These are phyloP conservation scores for Menidia beryllina DNA, from an alignment of 2,113 vertebrate genomes.

Conservation along the genomic window DNA sequence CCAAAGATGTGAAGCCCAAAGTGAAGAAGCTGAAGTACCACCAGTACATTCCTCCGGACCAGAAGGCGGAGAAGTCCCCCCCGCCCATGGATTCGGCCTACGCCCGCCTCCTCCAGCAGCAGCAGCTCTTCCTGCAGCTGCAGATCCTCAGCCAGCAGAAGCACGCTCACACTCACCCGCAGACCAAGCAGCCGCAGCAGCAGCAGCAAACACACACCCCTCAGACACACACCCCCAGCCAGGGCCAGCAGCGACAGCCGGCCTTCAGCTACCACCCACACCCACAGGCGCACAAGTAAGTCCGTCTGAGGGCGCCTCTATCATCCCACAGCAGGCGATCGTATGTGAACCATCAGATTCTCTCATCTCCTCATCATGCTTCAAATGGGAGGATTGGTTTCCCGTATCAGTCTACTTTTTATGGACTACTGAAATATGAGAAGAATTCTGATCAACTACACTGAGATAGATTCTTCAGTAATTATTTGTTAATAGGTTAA, in stretches of 20 bases:
- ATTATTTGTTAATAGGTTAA: too few relatives aligned
- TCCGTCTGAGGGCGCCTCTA: too few relatives aligned
- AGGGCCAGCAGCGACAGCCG: slow-evolving; percentile 68
- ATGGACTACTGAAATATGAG: too few relatives aligned
- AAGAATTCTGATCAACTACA: too few relatives aligned
- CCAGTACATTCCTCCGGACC: slow-evolving; percentile 98
- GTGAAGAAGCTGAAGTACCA: slow-evolving; percentile 99
- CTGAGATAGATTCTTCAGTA: too few relatives aligned
- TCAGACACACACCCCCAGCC: slow-evolving; percentile 39
- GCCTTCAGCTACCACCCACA: slow-evolving; percentile 90
- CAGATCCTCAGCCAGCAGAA: slow-evolving; percentile 99
- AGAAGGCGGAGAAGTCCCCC: slow-evolving; percentile 96
- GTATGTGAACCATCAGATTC: too few relatives aligned
- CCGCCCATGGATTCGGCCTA: slow-evolving; percentile 98
- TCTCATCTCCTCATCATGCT: too few relatives aligned
- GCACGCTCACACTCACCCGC: slow-evolving; percentile 83
- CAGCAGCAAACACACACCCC: slow-evolving; percentile 57
- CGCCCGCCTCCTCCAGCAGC: slow-evolving; percentile 94
- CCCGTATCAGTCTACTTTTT: too few relatives aligned
- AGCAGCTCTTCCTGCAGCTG: slow-evolving; percentile 97
- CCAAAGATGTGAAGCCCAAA: slow-evolving; percentile 98
- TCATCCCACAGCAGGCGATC: too few relatives aligned
- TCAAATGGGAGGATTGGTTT: too few relatives aligned
- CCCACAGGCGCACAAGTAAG: slow-evolving; percentile 85
- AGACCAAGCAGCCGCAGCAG: slow-evolving; percentile 57